phyloP scores from a whole-genome alignment of 2,113 vertebrate species.

The Sander vitreus region DNA sequence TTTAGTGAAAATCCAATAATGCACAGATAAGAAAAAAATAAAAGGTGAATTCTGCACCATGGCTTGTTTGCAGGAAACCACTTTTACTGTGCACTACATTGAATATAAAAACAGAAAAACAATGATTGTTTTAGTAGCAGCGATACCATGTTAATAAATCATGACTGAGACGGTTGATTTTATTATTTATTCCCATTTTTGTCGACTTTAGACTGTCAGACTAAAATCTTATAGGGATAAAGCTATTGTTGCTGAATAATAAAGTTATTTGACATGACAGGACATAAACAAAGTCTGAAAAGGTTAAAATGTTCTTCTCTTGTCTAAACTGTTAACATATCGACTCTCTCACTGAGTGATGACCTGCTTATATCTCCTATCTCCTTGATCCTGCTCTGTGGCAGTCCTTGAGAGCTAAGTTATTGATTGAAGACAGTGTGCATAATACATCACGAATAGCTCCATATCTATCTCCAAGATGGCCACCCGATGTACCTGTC shows the following conservation, averaged over 20 bases:
- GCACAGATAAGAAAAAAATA: not conserved
- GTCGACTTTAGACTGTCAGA: not conserved
- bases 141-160: not conserved
- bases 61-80: not conserved
- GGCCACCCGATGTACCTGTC: constrained; percentile 16
- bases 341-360: constrained; percentile 6
- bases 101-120: not conserved
- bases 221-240: not conserved
- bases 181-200: not conserved
- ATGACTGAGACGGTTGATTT: not conserved
- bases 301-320: not conserved
- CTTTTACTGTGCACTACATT: not conserved
- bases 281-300: not conserved
- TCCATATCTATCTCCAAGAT: constrained; percentile 30
- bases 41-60: not conserved
- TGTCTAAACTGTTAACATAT: not conserved
- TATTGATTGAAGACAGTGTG: constrained; percentile 56
- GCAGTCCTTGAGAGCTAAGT: constrained; percentile 40
- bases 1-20: not conserved
- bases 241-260: not conserved
- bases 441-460: constrained; percentile 62
- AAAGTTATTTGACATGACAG: not conserved
- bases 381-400: constrained; percentile 24
- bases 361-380: not conserved
- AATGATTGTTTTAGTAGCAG: not conserved